These are phyloP conservation scores for Chloropsis cyanopogon DNA, from an alignment of 2,113 vertebrate genomes.

Conservation along the genomic window DNA sequence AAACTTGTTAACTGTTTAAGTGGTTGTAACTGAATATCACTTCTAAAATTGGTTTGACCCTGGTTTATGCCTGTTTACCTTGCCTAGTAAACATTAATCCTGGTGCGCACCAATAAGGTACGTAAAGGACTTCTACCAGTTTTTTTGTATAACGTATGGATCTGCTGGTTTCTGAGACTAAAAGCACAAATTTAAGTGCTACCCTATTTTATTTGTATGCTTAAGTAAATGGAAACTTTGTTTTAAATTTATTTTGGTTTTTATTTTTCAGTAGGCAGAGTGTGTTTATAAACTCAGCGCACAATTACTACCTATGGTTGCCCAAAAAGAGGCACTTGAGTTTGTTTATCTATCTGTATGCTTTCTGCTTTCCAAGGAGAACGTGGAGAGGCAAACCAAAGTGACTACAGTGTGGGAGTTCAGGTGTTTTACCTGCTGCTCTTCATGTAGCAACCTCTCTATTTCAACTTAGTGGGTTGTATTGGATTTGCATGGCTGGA, in stretches of 20 bases:
- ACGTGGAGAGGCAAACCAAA: not conserved
- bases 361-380: not conserved
- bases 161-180: not conserved
- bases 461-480: not conserved
- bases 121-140: not conserved
- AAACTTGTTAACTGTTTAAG: not conserved
- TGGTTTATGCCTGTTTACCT: not conserved
- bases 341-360: not conserved
- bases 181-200: not conserved
- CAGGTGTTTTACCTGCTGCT: not conserved
- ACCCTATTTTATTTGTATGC: not conserved
- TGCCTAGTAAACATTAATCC: not conserved
- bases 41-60: not conserved
- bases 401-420: not conserved
- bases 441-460: not conserved
- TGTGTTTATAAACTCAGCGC: not conserved
- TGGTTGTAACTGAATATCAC: accelerated
- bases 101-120: not conserved
- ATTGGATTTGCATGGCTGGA: not conserved
- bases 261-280: not conserved
- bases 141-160: not conserved
- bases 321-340: not conserved
- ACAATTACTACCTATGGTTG: not conserved
- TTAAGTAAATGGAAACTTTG: not conserved
- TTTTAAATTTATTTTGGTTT: not conserved